Conservation (phyloP, 1,140 invertebrate species). For the Antheraea mylitta region DNA sequence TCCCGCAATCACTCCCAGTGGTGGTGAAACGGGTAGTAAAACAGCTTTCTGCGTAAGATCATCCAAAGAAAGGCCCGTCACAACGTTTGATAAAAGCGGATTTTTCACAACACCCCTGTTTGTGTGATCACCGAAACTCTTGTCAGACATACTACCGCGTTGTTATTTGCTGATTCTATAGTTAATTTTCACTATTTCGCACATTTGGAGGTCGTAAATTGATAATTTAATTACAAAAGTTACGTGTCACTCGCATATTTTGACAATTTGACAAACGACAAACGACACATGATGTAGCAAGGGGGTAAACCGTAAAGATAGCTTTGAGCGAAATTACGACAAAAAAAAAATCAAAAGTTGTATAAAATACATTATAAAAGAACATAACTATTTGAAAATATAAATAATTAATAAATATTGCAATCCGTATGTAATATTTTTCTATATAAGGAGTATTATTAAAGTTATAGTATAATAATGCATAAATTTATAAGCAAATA, state of each 20-base stretch:
- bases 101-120: conserved; percentile 68
- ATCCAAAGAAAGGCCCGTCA: conserved; percentile 68
- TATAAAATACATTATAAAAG: too few species aligned
- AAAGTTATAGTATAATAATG: too few species aligned
- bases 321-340: background rate
- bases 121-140: conserved; percentile 63
- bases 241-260: conserved; percentile 75
- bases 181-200: conserved; percentile 59
- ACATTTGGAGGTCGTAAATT: conserved; percentile 75
- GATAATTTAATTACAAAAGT: conserved; percentile 70
- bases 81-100: conserved; percentile 64
- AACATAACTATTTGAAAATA: too few species aligned
- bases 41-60: conserved; percentile 75
- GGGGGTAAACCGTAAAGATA: background rate
- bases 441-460: too few species aligned
- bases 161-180: conserved; percentile 45
- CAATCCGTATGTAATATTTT: too few species aligned
- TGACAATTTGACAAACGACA: conserved; percentile 43
- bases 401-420: too few species aligned
- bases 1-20: conserved; percentile 53
- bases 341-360: too few species aligned
- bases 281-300: conserved; percentile 7
- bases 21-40: conserved; percentile 61
- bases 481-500: too few species aligned
- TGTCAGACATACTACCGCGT: conserved; percentile 64